Conservation (phyloP, 92 coral and sea anemone genomes). For the Virgularia gustaviana region DNA sequence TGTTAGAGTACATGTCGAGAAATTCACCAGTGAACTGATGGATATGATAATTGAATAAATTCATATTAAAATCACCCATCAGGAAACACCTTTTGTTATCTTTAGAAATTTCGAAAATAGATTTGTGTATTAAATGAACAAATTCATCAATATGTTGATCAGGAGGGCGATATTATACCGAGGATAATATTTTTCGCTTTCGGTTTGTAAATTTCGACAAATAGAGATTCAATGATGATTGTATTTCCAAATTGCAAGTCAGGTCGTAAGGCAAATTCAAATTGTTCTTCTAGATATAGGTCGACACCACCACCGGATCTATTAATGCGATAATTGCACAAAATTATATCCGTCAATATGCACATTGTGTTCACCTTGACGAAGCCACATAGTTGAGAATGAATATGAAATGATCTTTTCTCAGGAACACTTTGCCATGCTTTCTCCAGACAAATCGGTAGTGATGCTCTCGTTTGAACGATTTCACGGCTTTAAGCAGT, state of each 20-base stretch:
- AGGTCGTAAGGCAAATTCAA: conserved; percentile 43
- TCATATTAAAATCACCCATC: conserved; percentile 38
- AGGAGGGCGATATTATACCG: conserved; percentile 31
- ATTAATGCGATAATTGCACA: conserved; percentile 45
- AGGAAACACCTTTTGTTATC: conserved; percentile 11
- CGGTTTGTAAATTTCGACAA: conserved; percentile 25
- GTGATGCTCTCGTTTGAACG: conserved; percentile 16
- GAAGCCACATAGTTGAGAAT: conserved; percentile 28
- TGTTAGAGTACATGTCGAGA: conserved; percentile 25
- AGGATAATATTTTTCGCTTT: conserved; percentile 33
- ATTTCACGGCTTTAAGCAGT: conserved; percentile 12
- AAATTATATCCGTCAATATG: conserved; percentile 48
- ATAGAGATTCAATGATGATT: conserved; percentile 41
- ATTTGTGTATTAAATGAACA: neutral
- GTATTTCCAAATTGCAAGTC: conserved; percentile 34
- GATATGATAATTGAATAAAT: conserved; percentile 16
- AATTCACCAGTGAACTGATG: conserved; percentile 48
- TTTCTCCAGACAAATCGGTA: conserved; percentile 29
- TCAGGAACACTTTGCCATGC: neutral
- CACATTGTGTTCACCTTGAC: conserved; percentile 22
- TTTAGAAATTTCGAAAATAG: conserved; percentile 12
- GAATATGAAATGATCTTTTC: neutral
- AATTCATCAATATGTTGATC: conserved; percentile 17
- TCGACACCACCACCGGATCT: conserved; percentile 50
- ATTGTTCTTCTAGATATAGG: conserved; percentile 20